Percentiles rank a stretch among this genome's conserved stretches.
Conservation (phyloP, 2,797 vertebrate species). For the Paratrypauchen microcephalus region DNA sequence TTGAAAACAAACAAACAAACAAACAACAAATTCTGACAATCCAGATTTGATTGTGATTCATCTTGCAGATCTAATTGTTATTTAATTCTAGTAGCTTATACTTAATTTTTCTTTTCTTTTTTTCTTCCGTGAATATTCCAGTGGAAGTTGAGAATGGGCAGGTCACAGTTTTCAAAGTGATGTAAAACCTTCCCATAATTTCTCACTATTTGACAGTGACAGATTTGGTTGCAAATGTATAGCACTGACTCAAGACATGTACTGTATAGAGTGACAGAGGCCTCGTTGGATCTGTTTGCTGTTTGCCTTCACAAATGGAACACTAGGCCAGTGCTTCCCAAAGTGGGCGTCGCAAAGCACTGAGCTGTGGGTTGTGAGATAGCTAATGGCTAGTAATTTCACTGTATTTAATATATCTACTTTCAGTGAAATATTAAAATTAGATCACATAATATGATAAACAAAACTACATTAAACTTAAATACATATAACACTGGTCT, state of each 20-base stretch:
- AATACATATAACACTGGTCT: too few relatives aligned
- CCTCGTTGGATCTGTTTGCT: background rate
- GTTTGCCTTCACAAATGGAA: background rate
- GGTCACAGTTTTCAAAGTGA: slow-evolving; percentile 64
- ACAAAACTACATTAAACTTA: background rate
- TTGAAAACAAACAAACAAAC: too few relatives aligned
- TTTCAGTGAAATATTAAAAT: background rate
- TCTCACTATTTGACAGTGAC: slow-evolving; percentile 66
- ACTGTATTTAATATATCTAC: background rate
- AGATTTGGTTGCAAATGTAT: slow-evolving; percentile 49
- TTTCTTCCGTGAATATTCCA: slow-evolving; percentile 47
- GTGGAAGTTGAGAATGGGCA: slow-evolving; percentile 37
- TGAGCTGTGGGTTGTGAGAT: background rate
- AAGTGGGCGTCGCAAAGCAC: background rate
- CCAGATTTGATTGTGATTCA: background rate
- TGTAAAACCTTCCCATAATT: slow-evolving; percentile 61
- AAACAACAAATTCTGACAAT: too few relatives aligned
- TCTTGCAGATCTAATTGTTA: too few relatives aligned
- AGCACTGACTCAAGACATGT: slow-evolving; percentile 16
- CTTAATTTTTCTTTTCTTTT: background rate
- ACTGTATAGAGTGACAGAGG: slow-evolving; percentile 10
- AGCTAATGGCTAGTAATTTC: background rate
- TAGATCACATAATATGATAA: background rate
- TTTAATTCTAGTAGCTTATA: background rate
- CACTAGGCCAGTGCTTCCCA: background rate